These are phyloP conservation scores for Cinclus cinclus DNA, from an alignment of 2,113 vertebrate genomes.

Conservation along the genomic window DNA sequence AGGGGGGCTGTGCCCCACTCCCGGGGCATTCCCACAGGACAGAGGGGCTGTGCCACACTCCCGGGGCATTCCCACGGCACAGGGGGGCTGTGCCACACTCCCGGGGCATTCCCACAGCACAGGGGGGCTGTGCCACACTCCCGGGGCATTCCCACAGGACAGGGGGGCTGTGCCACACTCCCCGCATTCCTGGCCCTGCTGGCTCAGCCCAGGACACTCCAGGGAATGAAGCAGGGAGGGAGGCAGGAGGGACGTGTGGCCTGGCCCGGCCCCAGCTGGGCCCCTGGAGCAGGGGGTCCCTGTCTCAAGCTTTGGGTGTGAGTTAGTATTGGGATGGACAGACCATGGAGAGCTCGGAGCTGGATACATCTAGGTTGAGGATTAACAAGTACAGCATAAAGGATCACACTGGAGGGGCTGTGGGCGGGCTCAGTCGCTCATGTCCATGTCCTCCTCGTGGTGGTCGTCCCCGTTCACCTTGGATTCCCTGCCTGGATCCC, in stretches of 20 bases:
- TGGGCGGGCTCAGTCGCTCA: slow-evolving; percentile 86
- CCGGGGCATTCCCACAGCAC: neutral
- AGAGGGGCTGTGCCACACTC: neutral
- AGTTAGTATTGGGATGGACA: slow-evolving; percentile 66
- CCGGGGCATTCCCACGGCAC: neutral
- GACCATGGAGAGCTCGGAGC: slow-evolving; percentile 69
- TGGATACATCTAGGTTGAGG: slow-evolving; percentile 78
- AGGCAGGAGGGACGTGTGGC: slow-evolving; percentile 42
- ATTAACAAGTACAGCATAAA: slow-evolving; percentile 79
- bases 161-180: slow-evolving; percentile 17
- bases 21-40: no score
- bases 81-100: slow-evolving; percentile 17
- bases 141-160: neutral
- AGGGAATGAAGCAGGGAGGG: neutral
- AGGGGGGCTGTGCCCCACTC: slow-evolving; percentile 17
- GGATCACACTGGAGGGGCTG: slow-evolving; percentile 61
- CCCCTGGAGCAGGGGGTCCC: neutral
- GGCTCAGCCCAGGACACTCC: neutral
- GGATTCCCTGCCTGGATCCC: slow-evolving; percentile 78
- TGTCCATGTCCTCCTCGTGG: slow-evolving; percentile 98
- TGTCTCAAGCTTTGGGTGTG: slow-evolving; percentile 53
- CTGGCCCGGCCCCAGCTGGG: neutral
- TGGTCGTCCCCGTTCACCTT: slow-evolving; percentile 94
- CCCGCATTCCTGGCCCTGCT: neutral
- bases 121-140: neutral